phyloP scores from a whole-genome alignment of 2,888 invertebrate genomes.

The Drosophila setosimentum region DNA sequence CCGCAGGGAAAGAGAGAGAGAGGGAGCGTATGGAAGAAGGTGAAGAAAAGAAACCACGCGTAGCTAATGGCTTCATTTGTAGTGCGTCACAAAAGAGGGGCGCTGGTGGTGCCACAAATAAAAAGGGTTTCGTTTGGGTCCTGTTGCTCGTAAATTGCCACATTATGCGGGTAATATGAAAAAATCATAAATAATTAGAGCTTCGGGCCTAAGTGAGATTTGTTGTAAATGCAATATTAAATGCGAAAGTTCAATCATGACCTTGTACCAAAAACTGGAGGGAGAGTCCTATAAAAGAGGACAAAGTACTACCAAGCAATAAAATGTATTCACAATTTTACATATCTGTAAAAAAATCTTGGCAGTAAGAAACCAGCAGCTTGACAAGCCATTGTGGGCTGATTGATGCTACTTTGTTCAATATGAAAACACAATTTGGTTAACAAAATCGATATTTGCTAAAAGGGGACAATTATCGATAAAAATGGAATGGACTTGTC shows the following conservation, averaged over 20 bases:
- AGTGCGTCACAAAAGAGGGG: conserved; percentile 31
- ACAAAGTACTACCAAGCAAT: neutral
- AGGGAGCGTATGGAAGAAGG: neutral
- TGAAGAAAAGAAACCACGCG: conserved; percentile 15
- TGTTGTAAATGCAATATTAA: conserved; percentile 36
- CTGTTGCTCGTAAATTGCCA: conserved; percentile 54
- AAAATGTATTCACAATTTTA: neutral
- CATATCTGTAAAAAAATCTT: neutral
- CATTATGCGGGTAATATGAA: conserved; percentile 51
- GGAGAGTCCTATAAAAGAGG: neutral
- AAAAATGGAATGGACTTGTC: neutral
- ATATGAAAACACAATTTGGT: neutral
- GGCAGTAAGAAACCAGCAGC: neutral
- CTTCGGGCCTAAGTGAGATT: conserved; percentile 51
- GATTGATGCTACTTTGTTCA: neutral
- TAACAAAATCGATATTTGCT: neutral
- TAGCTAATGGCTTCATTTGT: conserved; percentile 70
- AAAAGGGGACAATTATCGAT: neutral
- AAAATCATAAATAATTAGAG: conserved; percentile 64
- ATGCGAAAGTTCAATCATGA: conserved; percentile 16
- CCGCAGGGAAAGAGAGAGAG: neutral
- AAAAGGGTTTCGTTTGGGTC: conserved; percentile 23
- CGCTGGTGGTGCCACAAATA: neutral
- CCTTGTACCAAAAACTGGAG: neutral
- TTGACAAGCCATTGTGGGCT: neutral